Evolutionary conservation across 2,888 invertebrate genomes (phyloP), one percentile per base, ranked within the genome.

Genomic region (Tetramorium bicarinatum): DNA sequence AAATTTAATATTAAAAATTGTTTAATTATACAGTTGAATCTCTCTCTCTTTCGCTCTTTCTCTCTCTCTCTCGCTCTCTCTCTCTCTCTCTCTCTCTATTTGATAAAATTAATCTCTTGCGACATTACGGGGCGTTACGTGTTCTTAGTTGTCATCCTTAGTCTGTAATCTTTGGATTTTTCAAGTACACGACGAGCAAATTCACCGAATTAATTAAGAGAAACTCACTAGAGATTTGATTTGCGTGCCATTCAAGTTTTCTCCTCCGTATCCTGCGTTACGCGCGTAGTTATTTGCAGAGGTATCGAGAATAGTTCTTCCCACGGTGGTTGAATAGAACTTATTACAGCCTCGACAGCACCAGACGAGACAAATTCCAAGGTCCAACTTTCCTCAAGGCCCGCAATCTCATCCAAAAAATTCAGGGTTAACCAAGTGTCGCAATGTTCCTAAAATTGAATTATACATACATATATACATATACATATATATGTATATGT

Each of bases 281-380:
- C 89, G 3, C 56, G 62, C 29, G 85, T 85, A 9, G 92, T 94
- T 29, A 95, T 89, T 91, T 95, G 95, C 25, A 96, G 92, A 52
- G 96, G 95, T 82, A 96, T 95, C 49, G 96, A 96, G 90, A 96
- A 96, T 4, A 96, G 88, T 89, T 95, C 94, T 88, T 96, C 95
- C 96, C 96, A 96, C 0, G 96, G 95, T 84, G 95, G 92, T 72
- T 95, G 95, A 80, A 96, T 95, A 8, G 95, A 95, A 89, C 95
- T 95, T 3, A 96, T 93, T 66, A 96, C 95, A 75, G 95, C 94
- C 67, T 95, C 94, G 7, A 95, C 95, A 87, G 95, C 95, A 61
- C 94, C 93, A 9, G 90, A 85, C 1, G 96, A 96, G 83, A 95
- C 95, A 82, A 96, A 95, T 76, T 92, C 91, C 47, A 96, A 92